These are phyloP conservation scores for Eunapius fragilis DNA, from an alignment of 37 sponge, comb jelly and placozoan genomes.

Conservation along the genomic window DNA sequence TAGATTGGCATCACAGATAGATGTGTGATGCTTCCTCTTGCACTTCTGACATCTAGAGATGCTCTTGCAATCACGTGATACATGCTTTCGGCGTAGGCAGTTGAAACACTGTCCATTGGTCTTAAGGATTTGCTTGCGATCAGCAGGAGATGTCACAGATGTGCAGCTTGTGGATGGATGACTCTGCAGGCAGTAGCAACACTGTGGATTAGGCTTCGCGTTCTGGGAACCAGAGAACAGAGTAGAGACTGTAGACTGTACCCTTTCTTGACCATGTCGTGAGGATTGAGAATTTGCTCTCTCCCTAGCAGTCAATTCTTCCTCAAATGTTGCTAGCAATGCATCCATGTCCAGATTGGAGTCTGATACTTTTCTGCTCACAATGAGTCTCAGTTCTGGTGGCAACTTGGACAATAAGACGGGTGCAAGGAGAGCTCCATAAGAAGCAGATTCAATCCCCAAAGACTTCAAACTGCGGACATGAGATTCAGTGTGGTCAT, in stretches of 20 bases:
- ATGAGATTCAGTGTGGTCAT: constrained; percentile 11
- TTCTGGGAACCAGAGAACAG: background rate
- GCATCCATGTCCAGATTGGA: constrained; percentile 1
- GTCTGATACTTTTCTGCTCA: constrained; percentile 4
- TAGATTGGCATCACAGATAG: constrained; percentile 8
- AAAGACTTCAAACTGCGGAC: constrained; percentile 17
- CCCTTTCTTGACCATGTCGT: background rate
- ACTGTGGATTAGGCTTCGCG: background rate
- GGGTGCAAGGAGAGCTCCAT: constrained; percentile 8
- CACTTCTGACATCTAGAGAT: constrained; percentile 4
- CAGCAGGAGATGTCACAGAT: constrained; percentile 1
- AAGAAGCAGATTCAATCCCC: constrained; percentile 8
- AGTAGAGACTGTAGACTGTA: background rate
- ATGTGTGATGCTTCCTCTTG: background rate
- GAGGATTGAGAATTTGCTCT: background rate
- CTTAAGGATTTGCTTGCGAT: constrained; percentile 17
- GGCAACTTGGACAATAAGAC: constrained; percentile 15
- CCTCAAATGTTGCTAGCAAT: constrained; percentile 17
- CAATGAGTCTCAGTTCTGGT: constrained; percentile 14
- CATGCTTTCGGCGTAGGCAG: background rate
- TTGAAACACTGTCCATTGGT: constrained; percentile 7
- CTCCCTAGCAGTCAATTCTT: constrained; percentile 25
- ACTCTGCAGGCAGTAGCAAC: constrained; percentile 7
- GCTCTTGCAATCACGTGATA: constrained; percentile 1
- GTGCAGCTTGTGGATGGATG: constrained; percentile 7